Evolutionary conservation across 1,140 invertebrate genomes (phyloP).

Genomic region (Eulimnadia texana): DNA sequence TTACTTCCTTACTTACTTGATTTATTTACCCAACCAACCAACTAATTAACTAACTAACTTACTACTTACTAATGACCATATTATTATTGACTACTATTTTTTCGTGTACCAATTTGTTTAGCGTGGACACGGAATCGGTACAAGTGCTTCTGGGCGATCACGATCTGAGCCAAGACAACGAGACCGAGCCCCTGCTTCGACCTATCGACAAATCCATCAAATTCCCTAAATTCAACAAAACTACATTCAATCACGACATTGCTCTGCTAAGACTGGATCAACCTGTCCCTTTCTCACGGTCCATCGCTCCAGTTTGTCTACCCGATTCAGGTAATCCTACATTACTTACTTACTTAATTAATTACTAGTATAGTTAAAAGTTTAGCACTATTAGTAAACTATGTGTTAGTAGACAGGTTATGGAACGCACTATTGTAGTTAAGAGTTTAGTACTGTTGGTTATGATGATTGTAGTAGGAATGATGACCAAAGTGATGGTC

Average conservation of each 20-base stretch:
- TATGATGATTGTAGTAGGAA: too few species aligned
- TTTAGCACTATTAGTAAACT: too few species aligned
- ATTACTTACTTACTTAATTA: not conserved
- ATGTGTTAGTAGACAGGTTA: too few species aligned
- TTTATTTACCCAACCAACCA: too few species aligned
- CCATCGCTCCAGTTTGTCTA: constrained; percentile 21
- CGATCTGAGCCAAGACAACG: constrained; percentile 18
- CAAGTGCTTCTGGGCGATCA: constrained; percentile 21
- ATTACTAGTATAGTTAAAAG: too few species aligned
- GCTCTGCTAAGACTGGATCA: constrained; percentile 22
- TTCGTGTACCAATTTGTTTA: too few species aligned
- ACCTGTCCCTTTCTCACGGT: constrained; percentile 18
- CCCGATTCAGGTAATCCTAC: constrained; percentile 18
- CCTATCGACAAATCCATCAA: constrained; percentile 17
- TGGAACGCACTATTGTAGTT: too few species aligned
- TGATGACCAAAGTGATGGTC: too few species aligned
- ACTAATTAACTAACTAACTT: not conserved
- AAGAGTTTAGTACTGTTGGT: too few species aligned
- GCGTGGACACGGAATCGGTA: constrained; percentile 20
- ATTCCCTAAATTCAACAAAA: constrained; percentile 22
- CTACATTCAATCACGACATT: constrained; percentile 25
- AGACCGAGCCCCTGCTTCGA: constrained; percentile 17
- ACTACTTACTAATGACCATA: not conserved
- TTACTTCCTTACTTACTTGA: too few species aligned
- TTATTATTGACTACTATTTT: too few species aligned